Evolutionary conservation across 2,888 invertebrate genomes (phyloP).

Genomic region (Linyphia triangularis): DNA sequence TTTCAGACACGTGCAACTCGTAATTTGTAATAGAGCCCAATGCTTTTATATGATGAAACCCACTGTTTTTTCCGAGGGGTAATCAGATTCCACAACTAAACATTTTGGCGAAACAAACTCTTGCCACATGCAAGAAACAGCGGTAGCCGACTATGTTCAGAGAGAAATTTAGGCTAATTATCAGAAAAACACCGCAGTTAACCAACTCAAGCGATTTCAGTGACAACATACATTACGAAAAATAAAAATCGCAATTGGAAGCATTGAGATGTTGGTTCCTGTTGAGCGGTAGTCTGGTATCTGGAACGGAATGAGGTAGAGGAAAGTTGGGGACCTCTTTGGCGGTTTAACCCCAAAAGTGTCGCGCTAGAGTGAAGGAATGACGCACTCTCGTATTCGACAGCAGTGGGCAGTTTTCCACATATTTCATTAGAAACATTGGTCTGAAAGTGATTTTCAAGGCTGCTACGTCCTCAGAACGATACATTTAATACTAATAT

Average conservation of each 20-base stretch:
- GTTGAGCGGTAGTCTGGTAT: slow-evolving; percentile 48
- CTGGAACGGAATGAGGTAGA: slow-evolving; percentile 17
- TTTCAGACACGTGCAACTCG: too few relatives aligned
- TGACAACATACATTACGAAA: neutral
- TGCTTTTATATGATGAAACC: too few relatives aligned
- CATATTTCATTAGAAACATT: neutral
- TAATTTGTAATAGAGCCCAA: too few relatives aligned
- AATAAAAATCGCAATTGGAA: neutral
- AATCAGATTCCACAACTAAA: neutral
- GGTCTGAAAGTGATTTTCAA: neutral
- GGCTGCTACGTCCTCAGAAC: neutral
- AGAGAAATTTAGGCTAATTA: slow-evolving; percentile 9
- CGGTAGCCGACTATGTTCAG: neutral
- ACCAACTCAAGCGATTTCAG: neutral
- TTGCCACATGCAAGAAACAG: neutral
- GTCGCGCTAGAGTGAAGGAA: neutral
- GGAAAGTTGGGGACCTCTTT: neutral
- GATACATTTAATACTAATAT: too few relatives aligned
- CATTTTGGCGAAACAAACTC: neutral
- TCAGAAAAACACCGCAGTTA: neutral
- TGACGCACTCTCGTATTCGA: neutral
- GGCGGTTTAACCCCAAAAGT: slow-evolving; percentile 32
- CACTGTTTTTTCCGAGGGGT: too few relatives aligned
- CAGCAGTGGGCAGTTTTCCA: neutral
- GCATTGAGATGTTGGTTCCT: slow-evolving; percentile 23